Base-by-base conservation (phyloP, 2,888 invertebrate genomes). In the Xestia rhomboidea region DNA sequence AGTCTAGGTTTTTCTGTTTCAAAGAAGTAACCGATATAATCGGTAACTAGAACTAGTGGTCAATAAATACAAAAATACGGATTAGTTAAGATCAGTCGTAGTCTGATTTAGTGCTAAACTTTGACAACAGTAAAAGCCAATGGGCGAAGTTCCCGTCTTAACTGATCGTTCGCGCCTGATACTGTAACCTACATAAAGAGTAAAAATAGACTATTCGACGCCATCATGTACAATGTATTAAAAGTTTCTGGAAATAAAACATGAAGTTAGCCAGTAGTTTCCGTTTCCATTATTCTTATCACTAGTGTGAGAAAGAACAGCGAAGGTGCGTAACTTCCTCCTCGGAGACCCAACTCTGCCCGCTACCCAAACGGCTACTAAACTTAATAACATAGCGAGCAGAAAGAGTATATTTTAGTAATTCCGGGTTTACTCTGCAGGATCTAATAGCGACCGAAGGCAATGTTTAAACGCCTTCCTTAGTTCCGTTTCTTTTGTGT, bases 401-500 rank as follows among this genome's bases (percentile, higher is more conserved):
- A 81, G 86, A 86, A 87, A 88, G 87, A 87, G 86, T 91, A 90
- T 89, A 90, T 91, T 90, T 89, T 89, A 89, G 91, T 90, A 90
- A 93, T 92, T 91, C 90, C 87, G 81, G 85, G 90, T 90, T 91
- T 90, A 88, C 90, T 90, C 89, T 84, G 88, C 85, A 88, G 87
- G 78, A 89, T 91, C 89, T 90, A 92, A 92, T 92, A 91, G 91
- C 89, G 81, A 90, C 86, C 88, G 85, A 90, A 91, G 91, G 92
- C 90, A 90, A 91, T 92, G 92, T 92, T 93, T 91, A 93, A 94
- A 92, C 91, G 90, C 89, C 92, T 91, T 90, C 92, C 91, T 92
- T 90, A 91, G 90, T 91, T 92, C 91, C 90, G 92, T 94, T 95
- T 93, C 94, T 94, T 95, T 95, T 95, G 95, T 95, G 95, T 95